Percentiles rank a stretch among this genome's conserved stretches.
These are phyloP conservation scores for Gracilinanus agilis DNA, from an alignment of 2,113 vertebrate species.

Conservation along the genomic window DNA sequence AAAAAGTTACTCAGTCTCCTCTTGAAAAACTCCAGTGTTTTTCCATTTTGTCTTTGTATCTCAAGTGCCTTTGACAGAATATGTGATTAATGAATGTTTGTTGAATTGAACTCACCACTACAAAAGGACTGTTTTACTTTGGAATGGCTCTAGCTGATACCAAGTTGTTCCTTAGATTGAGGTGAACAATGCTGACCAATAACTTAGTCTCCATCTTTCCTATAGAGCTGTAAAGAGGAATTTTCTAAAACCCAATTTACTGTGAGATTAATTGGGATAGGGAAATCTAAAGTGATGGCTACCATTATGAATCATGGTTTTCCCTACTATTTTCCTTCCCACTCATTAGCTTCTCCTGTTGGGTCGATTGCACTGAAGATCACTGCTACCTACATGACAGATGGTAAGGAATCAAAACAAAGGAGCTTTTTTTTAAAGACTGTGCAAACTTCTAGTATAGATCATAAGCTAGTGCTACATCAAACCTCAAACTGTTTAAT, in stretches of 20 bases:
- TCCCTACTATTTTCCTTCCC: not conserved
- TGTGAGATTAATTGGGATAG: not conserved
- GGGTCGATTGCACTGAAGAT: not conserved
- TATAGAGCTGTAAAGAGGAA: not conserved
- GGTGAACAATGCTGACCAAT: not conserved
- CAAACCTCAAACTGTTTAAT: not conserved
- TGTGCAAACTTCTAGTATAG: not conserved
- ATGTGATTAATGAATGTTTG: not conserved
- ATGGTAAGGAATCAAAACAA: not conserved
- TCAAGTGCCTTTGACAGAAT: not conserved
- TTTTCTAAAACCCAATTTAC: not conserved
- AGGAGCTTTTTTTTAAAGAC: not conserved
- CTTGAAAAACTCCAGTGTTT: not conserved
- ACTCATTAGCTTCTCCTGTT: not conserved
- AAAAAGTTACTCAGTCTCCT: not conserved
- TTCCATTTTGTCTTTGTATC: not conserved
- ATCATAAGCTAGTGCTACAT: not conserved
- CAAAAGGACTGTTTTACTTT: not conserved
- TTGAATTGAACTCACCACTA: not conserved
- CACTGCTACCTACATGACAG: not conserved
- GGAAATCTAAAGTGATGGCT: not conserved
- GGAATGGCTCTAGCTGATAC: not conserved
- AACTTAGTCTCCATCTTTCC: not conserved
- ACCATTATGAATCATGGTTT: not conserved
- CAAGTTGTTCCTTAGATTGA: not conserved